Conservation (phyloP, 2,797 vertebrate species). For the Thalassophryne amazonica region DNA sequence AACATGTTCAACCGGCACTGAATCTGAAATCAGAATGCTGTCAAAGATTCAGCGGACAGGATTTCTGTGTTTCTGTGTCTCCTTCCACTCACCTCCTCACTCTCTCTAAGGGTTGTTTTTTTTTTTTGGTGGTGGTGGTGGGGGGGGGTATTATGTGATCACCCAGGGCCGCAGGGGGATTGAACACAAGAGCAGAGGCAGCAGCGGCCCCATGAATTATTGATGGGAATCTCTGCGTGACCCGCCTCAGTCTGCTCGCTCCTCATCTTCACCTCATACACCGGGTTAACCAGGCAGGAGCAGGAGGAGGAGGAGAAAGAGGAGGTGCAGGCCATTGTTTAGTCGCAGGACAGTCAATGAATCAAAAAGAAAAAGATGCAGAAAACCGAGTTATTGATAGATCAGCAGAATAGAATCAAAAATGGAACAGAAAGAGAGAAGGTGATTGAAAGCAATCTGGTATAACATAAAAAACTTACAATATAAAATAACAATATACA, state of each 20-base stretch:
- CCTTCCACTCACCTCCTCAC: not conserved
- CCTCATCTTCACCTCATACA: slow-evolving; percentile 72
- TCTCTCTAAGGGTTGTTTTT: not conserved
- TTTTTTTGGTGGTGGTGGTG: slow-evolving; percentile 58
- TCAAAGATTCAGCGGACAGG: no score
- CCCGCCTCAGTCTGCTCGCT: slow-evolving; percentile 68
- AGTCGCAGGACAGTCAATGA: slow-evolving; percentile 31
- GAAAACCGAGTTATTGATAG: slow-evolving; percentile 21
- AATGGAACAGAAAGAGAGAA: no score
- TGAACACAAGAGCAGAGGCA: slow-evolving; percentile 79
- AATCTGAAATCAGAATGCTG: no score
- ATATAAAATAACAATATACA: no score
- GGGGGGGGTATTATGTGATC: slow-evolving; percentile 80
- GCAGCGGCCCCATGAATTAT: slow-evolving; percentile 82
- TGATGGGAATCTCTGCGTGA: slow-evolving; percentile 81
- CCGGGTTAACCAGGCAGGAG: slow-evolving; percentile 76
- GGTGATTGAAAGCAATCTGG: no score
- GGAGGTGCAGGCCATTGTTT: slow-evolving; percentile 59
- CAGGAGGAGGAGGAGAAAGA: slow-evolving; percentile 2
- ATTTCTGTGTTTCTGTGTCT: slow-evolving; percentile 7
- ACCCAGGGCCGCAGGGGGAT: slow-evolving; percentile 60
- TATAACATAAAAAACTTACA: no score
- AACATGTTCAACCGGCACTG: no score
- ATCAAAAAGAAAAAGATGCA: slow-evolving; percentile 41
- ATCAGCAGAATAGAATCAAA: no score